These are phyloP conservation scores for Pangasius krempfi DNA, from an alignment of 2,797 vertebrate genomes.

Conservation along the genomic window DNA sequence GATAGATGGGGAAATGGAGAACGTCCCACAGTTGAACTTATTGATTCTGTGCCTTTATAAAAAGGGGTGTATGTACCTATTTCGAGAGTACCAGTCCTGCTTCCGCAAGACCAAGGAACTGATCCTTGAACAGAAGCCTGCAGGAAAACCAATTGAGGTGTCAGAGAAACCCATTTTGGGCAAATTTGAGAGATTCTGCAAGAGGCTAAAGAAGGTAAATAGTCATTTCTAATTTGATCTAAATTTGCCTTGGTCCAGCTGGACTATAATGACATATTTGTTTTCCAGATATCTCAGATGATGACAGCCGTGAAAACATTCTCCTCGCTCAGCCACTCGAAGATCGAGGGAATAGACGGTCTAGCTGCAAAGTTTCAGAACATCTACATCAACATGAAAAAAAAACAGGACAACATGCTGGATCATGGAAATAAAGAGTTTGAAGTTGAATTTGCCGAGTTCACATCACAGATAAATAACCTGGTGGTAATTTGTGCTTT, in stretches of 20 bases:
- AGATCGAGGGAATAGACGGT: constrained; percentile 80
- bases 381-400: constrained; percentile 75
- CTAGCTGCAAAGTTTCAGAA: constrained; percentile 78
- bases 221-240: neutral
- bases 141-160: constrained; percentile 75
- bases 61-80: constrained; percentile 75
- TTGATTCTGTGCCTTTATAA: neutral
- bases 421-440: constrained; percentile 78
- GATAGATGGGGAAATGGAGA: neutral
- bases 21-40: constrained; percentile 45
- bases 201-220: constrained; percentile 81
- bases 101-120: constrained; percentile 73
- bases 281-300: constrained; percentile 80
- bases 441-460: constrained; percentile 76
- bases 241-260: neutral
- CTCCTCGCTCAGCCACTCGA: constrained; percentile 71
- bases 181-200: constrained; percentile 81
- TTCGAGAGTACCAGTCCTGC: constrained; percentile 80
- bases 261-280: neutral
- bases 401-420: constrained; percentile 75
- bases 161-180: constrained; percentile 83
- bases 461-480: constrained; percentile 72
- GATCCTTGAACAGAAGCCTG: constrained; percentile 54
- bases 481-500: constrained; percentile 75
- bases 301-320: constrained; percentile 77